These are phyloP conservation scores for Pelobates fuscus DNA, from an alignment of 2,113 vertebrate genomes.

Conservation along the genomic window DNA sequence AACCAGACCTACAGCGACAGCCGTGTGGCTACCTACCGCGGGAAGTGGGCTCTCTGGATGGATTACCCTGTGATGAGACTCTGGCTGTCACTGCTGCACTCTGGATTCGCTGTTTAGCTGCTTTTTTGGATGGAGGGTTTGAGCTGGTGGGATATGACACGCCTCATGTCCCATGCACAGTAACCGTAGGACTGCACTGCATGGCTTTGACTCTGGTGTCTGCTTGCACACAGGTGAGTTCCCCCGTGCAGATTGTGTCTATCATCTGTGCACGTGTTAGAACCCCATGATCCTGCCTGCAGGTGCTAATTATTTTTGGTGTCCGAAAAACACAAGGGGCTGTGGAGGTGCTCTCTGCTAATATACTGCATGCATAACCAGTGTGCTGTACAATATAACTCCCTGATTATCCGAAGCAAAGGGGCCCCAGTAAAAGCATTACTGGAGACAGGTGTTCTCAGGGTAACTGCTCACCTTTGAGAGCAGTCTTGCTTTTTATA, in stretches of 20 bases:
- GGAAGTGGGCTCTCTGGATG: neutral
- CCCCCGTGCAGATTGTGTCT: neutral
- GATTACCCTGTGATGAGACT: no score
- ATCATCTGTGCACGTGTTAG: neutral
- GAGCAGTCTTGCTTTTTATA: no score
- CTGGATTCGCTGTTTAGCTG: neutral
- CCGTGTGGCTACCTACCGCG: no score
- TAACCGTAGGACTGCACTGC: conserved; percentile 54
- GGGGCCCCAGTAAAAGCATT: no score
- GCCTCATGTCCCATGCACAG: conserved; percentile 46
- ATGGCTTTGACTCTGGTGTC: conserved; percentile 73
- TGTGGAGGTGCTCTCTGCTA: no score
- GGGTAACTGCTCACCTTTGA: no score
- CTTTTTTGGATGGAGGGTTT: no score
- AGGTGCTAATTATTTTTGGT: conserved; percentile 54
- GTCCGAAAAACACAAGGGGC: neutral
- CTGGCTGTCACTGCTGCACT: neutral
- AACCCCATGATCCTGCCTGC: conserved; percentile 40
- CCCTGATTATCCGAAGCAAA: no score
- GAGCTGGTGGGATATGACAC: conserved; percentile 14
- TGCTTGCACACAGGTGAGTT: conserved; percentile 71
- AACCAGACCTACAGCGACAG: no score
- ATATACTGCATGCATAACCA: no score
- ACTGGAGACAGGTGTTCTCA: no score
- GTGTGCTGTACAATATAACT: no score